These are phyloP conservation scores for Pentamera pediparva DNA, from an alignment of 53 echinoderm and acorn worm species.

Conservation along the genomic window DNA sequence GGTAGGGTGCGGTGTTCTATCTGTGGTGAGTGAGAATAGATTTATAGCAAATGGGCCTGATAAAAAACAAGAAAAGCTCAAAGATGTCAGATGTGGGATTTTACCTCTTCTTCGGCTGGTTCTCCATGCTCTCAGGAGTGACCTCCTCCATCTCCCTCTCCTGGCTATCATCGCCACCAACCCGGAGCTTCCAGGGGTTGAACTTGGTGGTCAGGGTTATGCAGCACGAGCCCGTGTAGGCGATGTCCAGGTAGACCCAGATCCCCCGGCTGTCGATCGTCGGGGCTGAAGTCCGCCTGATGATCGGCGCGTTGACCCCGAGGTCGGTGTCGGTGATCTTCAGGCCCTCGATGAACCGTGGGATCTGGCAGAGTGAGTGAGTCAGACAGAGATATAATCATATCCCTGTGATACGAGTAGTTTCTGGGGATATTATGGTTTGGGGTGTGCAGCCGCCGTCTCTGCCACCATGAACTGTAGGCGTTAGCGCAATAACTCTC, in stretches of 20 bases:
- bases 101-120: background rate
- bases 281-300: constrained; percentile 71
- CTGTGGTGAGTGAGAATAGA: no score
- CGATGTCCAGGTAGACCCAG: constrained; percentile 89
- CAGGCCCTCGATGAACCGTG: constrained; percentile 82
- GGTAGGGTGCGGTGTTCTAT: no score
- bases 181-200: constrained; percentile 73
- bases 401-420: background rate
- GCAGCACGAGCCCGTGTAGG: constrained; percentile 86
- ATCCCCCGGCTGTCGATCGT: constrained; percentile 63
- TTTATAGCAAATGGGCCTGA: no score
- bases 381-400: background rate
- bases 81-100: no score
- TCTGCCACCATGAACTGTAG: background rate
- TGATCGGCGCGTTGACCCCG: constrained; percentile 70
- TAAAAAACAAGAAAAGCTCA: no score
- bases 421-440: no score
- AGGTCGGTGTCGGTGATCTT: constrained; percentile 94
- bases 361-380: constrained; percentile 45
- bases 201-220: constrained; percentile 91
- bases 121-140: constrained; percentile 57
- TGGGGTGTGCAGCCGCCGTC: no score
- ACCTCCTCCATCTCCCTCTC: constrained; percentile 82
- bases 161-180: constrained; percentile 46
- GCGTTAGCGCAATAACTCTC: background rate